phyloP scores from a whole-genome alignment of 2,113 vertebrate genomes.

The Antechinus stuartii region DNA sequence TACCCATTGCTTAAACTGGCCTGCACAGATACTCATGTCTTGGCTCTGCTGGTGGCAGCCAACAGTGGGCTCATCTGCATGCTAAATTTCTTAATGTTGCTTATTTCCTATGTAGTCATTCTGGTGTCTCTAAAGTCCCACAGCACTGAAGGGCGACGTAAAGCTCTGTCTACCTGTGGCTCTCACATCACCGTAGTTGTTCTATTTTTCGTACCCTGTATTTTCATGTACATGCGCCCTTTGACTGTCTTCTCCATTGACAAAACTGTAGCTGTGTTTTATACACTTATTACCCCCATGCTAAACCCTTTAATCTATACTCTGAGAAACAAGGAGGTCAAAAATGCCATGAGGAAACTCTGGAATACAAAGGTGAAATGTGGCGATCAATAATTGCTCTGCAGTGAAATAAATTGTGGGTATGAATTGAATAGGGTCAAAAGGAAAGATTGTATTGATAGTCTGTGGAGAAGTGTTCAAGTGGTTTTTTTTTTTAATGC shows the following conservation, averaged over 20 bases:
- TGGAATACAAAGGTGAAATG: conserved; percentile 41
- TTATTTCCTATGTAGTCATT: conserved; percentile 40
- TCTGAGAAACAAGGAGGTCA: conserved; percentile 14
- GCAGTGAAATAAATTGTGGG: background rate
- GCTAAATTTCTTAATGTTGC: conserved; percentile 31
- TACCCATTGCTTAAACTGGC: conserved; percentile 54
- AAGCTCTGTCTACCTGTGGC: conserved; percentile 55
- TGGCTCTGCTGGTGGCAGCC: conserved; percentile 36
- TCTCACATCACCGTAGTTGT: conserved; percentile 40
- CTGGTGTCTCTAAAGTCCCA: conserved; percentile 17
- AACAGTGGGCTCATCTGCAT: conserved; percentile 58
- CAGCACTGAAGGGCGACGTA: conserved; percentile 11
- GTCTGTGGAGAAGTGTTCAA: background rate
- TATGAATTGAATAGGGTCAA: background rate
- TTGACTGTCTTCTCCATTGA: conserved; percentile 44
- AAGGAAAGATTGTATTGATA: background rate
- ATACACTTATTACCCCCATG: conserved; percentile 63
- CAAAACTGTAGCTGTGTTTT: conserved; percentile 68
- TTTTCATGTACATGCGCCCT: conserved; percentile 54
- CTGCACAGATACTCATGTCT: background rate
- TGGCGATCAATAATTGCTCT: background rate
- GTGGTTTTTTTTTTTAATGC: background rate
- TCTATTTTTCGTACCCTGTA: conserved; percentile 26
- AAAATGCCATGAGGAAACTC: conserved; percentile 44
- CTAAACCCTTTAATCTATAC: conserved; percentile 60